phyloP scores from a whole-genome alignment of 2,113 vertebrate genomes.

The Carassius carassius region DNA sequence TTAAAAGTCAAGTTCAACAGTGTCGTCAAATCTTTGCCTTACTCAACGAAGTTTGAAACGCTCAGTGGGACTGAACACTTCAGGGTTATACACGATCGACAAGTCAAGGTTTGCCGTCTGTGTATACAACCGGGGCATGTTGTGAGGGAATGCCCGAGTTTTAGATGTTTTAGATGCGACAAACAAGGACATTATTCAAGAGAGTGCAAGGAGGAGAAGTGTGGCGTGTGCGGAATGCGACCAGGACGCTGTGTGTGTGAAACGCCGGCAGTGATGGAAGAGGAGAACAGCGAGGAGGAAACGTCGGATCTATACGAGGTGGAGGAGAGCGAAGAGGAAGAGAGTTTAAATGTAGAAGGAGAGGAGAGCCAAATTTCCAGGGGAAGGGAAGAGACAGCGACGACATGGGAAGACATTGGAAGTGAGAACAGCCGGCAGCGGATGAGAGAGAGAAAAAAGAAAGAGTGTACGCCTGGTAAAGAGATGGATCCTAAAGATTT shows the following conservation, averaged over 20 bases:
- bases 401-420: not conserved
- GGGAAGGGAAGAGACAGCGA: rapidly evolving
- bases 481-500: not conserved
- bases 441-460: not conserved
- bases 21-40: no score
- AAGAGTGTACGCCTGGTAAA: not conserved
- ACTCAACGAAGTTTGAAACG: no score
- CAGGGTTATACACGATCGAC: no score
- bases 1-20: no score
- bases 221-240: not conserved
- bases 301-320: not conserved
- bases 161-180: no score
- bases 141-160: no score
- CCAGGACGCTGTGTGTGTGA: not conserved
- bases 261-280: not conserved
- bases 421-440: not conserved
- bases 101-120: no score
- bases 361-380: no score
- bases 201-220: not conserved
- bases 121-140: no score
- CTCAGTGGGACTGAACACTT: no score
- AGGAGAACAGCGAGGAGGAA: not conserved
- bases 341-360: not conserved
- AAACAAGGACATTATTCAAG: no score
- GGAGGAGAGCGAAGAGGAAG: not conserved